Base-by-base conservation (phyloP, 2,888 invertebrate species). In the Lysandra bellargus region DNA sequence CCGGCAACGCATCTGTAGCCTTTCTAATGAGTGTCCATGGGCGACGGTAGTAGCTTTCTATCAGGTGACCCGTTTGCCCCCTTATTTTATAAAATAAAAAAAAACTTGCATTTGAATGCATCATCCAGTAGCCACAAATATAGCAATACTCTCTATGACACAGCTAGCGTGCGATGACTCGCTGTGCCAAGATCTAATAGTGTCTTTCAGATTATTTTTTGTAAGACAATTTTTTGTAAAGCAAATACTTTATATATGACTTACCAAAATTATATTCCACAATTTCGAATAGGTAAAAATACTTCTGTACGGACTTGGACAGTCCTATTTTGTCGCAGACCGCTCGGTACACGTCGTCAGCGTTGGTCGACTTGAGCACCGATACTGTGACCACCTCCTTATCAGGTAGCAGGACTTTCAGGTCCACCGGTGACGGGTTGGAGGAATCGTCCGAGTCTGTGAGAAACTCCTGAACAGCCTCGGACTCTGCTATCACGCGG, bases 181-280 rank as follows among this genome's bases (percentile, higher is more conserved):
- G 23, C 23, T 23, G 23, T 23, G 23, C 23, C 23, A 37, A 37
- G 2, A 2, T 37, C 37, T 37, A 37, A 37, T 37, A 3, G 2
- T 37, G 37, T 37, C 37, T 37, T 37, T 37, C 37, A 37, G 1
- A 3, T 37, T 37, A 3, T 37, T 37, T 37, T 37, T 37, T 37
- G 33, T 33, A 33, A 3, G 37, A 2, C 37, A 3, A 37, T 37
- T 37, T 37, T 37, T 37, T 37, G 2, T 3, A 2, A 37, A 37
- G 37, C 37, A 37, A 49, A 49, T 9, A 49, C 9, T 9, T 44
- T 2, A 1, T 9, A 44, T 1, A 44, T 44, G 49, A 89, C 96
- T 95, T 87, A 98, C 98, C 98, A 92, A 99, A 99, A 93, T 98
- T 98, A 90, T 98, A 98, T 90, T 99, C 99, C 79, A 99, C 98